Base-by-base conservation (phyloP, 1,140 invertebrate species). In the Heterodera carotae region DNA sequence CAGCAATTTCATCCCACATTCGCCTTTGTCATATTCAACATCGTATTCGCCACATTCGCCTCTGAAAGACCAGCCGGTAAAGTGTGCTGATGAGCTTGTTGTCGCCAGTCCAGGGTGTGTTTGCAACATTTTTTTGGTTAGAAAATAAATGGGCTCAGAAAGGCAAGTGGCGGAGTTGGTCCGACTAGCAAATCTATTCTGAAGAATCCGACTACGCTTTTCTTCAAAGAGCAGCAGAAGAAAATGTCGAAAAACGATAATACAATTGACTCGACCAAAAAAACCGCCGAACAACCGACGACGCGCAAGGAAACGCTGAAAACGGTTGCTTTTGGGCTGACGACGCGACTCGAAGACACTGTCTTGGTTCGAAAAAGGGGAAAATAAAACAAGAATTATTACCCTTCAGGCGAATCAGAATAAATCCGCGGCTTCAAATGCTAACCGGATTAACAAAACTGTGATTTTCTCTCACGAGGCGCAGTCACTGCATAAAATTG, bases 321-420 rank as follows among this genome's bases (percentile, higher is more conserved):
- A 62, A 74, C 72, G n/a, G 72, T 74, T n/a, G 72, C 72, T 18
- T 74, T 74, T 74, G 72, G 72, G 18, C 64, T 74, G 27, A 74
- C 72, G 22, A 74, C 72, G 15, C 59, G 64, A 0, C 39, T 74
- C 12, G 72, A 74, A 12, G 27, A 74, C 29, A 74, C 72, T 27
- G 72, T 74, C 15, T 34, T 74, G 48, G 72, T 74, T 18, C 27
- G 36, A 18, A 43, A n/a, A 33, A 25, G 29, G 0, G 22, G 39
- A 25, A 62, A 62, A n/a, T 7, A 48, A 3, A 7, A 48, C 12
- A 8, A 8, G 22, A 59, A 15, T 31, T 33, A 8, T 0, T 69
- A 33, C 18, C 18, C 29, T 72, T 60, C 27, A 73, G 70, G 70
- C 48, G 15, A 74, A 74, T 29, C 25, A 64, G 59, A 56, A 36